Percentiles rank a stretch among this genome's conserved stretches.
phyloP scores from a whole-genome alignment of 1,140 invertebrate species.

The Phocides pigmalion region DNA sequence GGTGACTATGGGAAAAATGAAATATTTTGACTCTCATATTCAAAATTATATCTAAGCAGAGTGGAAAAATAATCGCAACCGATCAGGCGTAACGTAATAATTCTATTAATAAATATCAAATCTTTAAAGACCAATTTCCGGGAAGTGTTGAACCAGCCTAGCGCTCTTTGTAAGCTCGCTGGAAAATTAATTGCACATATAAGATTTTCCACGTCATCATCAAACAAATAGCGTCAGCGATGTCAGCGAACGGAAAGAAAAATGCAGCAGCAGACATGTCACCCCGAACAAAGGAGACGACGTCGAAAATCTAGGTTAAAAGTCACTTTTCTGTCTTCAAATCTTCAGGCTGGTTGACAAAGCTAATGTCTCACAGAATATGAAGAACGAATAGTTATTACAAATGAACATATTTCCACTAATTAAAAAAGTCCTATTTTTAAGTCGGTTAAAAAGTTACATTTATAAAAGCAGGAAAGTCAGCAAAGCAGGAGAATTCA shows the following conservation, averaged over 20 bases:
- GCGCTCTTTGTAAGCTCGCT: neutral
- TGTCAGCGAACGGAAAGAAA: slow-evolving; percentile 3
- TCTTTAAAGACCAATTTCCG: neutral
- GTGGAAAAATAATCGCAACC: too few species aligned
- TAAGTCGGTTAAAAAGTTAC: too few species aligned
- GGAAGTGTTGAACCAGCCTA: neutral
- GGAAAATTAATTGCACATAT: neutral
- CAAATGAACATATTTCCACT: too few species aligned
- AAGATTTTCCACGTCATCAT: neutral
- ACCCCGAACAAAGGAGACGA: slow-evolving; percentile 11
- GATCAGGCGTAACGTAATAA: neutral
- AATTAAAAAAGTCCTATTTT: too few species aligned
- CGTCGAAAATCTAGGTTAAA: slow-evolving; percentile 46
- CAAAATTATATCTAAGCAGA: too few species aligned
- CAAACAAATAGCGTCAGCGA: neutral
- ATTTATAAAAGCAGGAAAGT: too few species aligned
- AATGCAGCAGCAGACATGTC: slow-evolving; percentile 9
- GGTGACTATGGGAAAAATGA: too few species aligned
- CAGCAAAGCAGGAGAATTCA: too few species aligned
- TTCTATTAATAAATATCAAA: neutral
- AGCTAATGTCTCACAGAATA: slow-evolving; percentile 2
- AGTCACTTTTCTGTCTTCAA: slow-evolving; percentile 39
- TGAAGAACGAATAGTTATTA: neutral
- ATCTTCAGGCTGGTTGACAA: neutral
- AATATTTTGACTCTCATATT: too few species aligned